Evolutionary conservation across 2,888 invertebrate genomes (phyloP), one percentile per base, ranked within the genome.

Genomic region (Lottia scabra): DNA sequence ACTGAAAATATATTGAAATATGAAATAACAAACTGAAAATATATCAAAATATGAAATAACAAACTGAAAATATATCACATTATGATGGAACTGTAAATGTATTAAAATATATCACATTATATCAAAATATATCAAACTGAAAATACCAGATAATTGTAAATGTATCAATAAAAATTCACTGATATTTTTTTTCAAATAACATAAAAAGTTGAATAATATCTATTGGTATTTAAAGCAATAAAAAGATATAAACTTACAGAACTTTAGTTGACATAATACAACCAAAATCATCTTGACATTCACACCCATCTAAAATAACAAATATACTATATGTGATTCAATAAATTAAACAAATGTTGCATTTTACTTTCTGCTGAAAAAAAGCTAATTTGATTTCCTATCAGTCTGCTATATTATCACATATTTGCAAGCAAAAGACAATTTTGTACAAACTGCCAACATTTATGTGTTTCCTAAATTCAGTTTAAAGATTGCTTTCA

Each of bases 231-330:
- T 30, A 5, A 30, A 30, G 30, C 2, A 30, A 5, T 4, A 30
- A 30, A 30, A 30, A 30, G 2, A 30, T 30, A 30, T 30, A 30
- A 5, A 84, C 89, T 87, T 81, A 90, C 90, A 89, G 83, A 8
- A 88, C 85, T 63, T 84, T 84, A 19, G 84, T 83, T 16, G 86
- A 84, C 90, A 91, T 91, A 30, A 90, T 82, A 79, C 90, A 90
- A 67, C 88, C 87, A 75, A 83, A 84, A n/a, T 84, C 81, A 72
- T 88, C 88, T 15, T 82, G 76, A 80, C 90, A 91, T 5, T 82
- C 78, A 81, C 91, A 91, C 1, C 82, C 83, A 79, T 87, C 83
- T 88, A 75, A 12, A 73, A 73, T 56, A 12, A 23, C 10, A 56
- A 6, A 56, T 56, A 56, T 19, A 6, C 5, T 10, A 12, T 56